Evolutionary conservation across 2,888 invertebrate species (phyloP), one percentile per base, ranked within the genome.

Genomic region (Ophion ellenae): DNA sequence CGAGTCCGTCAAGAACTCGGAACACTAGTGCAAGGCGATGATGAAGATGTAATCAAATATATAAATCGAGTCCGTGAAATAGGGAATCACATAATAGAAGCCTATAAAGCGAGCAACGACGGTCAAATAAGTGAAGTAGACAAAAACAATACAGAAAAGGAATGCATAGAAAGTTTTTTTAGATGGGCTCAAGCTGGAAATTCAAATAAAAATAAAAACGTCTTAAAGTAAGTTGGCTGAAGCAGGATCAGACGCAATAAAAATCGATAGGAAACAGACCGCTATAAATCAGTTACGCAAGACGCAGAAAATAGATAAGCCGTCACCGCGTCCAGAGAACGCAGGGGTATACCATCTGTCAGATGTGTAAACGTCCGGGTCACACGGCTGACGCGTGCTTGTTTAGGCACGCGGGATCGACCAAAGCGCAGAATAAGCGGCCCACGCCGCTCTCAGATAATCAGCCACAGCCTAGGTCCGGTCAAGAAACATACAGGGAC

Each of bases 131-230:
- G 1, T 0, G 66, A 71, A 11, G 53, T 20, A 36, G 70, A 70
- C 6, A 70, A 53, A 71, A 6, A 0, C 0, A 45, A 45, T 0
- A 77, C 24, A 14, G 71, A 77, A 40, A 14, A 66, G 32, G 76
- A 76, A 40, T 76, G 76, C 9, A 20, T 77, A 7, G 79, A 77
- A 32, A 24, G 83, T 83, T 80, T 83, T 83, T 63, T 40, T 79
- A 2, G 69, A 64, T n/a, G 82, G 77, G 2, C 71, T 77, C 45
- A 82, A 53, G 6, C 53, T 70, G 1, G 71, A 82, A 7, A 77
- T 77, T n/a, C 75, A 82, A 2, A 5, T 70, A 9, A 61, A 36
- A 70, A 70, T 76, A 59, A 70, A 57, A 20, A 14, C 20, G 2
- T 6, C 64, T 4, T 71, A 79, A 14, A 61, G n/a, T 0, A 64